Conservation (phyloP, 2,797 vertebrate genomes). For the Myotis myotis region DNA sequence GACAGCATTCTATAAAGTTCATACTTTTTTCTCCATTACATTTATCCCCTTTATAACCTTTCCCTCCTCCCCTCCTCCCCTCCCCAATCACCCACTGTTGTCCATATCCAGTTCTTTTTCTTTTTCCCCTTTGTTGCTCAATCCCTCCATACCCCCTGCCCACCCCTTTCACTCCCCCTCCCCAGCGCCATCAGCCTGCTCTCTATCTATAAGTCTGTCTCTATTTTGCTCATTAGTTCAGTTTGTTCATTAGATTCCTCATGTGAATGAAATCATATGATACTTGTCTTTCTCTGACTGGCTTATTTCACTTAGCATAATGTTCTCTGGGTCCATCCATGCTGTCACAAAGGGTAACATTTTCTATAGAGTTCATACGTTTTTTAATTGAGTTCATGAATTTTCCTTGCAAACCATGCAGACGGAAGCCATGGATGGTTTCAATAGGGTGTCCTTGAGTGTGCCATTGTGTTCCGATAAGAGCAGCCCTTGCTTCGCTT, state of each 20-base stretch:
- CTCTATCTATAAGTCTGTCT: background rate
- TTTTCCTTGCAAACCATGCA: background rate
- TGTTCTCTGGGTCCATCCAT: background rate
- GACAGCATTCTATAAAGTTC: background rate
- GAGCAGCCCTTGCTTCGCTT: background rate
- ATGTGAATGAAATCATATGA: background rate
- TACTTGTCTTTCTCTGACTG: background rate
- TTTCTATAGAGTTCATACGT: background rate
- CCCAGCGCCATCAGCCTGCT: background rate
- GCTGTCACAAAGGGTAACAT: background rate
- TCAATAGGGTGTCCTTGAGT: background rate
- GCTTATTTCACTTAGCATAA: background rate
- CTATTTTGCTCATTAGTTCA: background rate
- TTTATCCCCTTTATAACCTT: background rate
- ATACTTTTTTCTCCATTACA: background rate
- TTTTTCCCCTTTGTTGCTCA: background rate
- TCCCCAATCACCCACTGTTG: background rate
- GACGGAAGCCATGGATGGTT: background rate
- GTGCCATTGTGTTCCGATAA: background rate
- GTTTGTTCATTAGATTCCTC: background rate
- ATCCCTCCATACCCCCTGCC: background rate
- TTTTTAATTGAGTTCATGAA: background rate
- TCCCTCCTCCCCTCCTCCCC: accelerated
- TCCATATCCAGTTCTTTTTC: background rate
- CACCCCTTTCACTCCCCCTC: accelerated